Evolutionary conservation across 2,113 vertebrate genomes (phyloP), one percentile per base, ranked within the genome.

Genomic region (Mohoua ochrocephala): DNA sequence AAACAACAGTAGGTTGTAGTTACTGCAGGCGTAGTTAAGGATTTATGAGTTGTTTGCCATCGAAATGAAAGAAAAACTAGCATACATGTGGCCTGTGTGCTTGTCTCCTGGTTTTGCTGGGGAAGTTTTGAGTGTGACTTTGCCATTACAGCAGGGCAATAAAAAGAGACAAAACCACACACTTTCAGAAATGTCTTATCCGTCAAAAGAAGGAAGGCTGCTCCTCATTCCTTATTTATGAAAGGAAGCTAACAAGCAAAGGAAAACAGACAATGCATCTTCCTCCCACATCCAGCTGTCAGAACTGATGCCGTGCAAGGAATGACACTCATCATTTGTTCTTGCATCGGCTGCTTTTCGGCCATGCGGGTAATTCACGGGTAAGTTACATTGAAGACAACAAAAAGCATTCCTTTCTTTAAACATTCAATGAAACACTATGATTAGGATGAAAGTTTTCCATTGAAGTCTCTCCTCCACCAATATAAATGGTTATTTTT

Each of bases 181-280:
- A 15, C 65, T 75, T 82, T 84, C 70, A 87, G 53, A 64, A 75
- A 56, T 65, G 45, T 56, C 39, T 84, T 64, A 13, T 17, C 47
- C 31, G 42, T 49, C 31, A 50, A 45, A 78, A 79, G 61, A 81
- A 82, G 26, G 24, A 75, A 87, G 56, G 12, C 61, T 91, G 39
- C 42, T 88, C 54, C 78, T 94, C 84, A 89, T 93, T 85, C 52
- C 69, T 84, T 93, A 82, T 94, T 94, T 96, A 89, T 94, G 60
- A 95, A 87, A 65, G 81, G 53, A 64, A 89, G 44, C 41, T 93
- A 84, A 83, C 49, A 87, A 91, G 81, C 23, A 68, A 79, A 94
- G 57, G 49, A 60, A 93, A 82, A 61, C 65, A 94, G 70, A 89
- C 77, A 94, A 87, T 24, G 53, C 56, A 82, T 89, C 79, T 90